Base-by-base conservation (phyloP, 2,113 vertebrate genomes). In the Aix galericulata region DNA sequence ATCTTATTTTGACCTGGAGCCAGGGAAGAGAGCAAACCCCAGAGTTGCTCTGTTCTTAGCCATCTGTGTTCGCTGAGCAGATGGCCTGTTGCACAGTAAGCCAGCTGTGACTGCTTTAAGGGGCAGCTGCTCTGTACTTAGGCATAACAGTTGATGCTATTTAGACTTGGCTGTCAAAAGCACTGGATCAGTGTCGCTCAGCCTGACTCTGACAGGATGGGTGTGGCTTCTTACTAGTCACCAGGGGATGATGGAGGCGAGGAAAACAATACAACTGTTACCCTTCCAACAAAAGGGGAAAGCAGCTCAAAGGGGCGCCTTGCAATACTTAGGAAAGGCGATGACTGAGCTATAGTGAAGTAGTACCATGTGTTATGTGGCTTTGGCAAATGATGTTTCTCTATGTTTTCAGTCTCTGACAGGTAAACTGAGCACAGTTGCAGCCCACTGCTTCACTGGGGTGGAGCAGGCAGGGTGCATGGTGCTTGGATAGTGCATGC, bases 101-200 rank as follows among this genome's bases (percentile, higher is more conserved):
- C 73, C 86, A 95, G 87, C 87, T 94, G 91, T 79, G 81, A 68
- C 60, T 85, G 31, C 85, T 91, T 80, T 59, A 80, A 88, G 42
- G 44, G 79, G 29, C 87, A 91, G 81, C 91, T 97, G 87, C 62
- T 95, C 72, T 66, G 27, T 62, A 40, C 38, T 62, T 55, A 34
- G 21, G 67, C 42, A 2, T 34, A 95, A 71, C 42, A 77, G 82
- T 38, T 80, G 59, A 80, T 38, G 29, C 38, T 93, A 36, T 83
- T 86, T 63, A 82, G 68, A 53, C 50, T 58, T 67, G 76, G 59
- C 73, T 59, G 52, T 53, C 17, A 9, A 8, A 85, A 74, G 13
- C 75, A 23, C 27, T 3, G 2, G 55, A 34, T 82, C 53, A 80
- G 4, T 9, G 8, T 76, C 50, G 50, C 63, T 91, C 31, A 53